Conservation (phyloP, 2,797 vertebrate species). For the Hozukius guyotensis region DNA sequence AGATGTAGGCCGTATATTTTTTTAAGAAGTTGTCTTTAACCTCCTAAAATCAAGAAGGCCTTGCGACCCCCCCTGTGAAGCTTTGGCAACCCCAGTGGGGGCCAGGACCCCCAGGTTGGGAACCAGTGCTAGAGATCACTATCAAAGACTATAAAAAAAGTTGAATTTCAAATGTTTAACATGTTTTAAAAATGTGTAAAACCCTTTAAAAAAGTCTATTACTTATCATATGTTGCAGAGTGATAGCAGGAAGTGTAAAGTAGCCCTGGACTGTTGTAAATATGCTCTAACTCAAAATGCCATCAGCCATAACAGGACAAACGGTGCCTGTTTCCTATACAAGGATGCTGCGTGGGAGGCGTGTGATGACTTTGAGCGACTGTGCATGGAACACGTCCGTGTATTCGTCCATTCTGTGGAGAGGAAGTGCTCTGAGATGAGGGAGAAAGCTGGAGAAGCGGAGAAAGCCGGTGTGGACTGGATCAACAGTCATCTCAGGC, state of each 20-base stretch:
- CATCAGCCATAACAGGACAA: neutral
- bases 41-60: no score
- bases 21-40: no score
- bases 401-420: constrained; percentile 23
- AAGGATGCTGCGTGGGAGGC: constrained; percentile 56
- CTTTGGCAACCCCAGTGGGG: neutral
- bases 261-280: neutral
- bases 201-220: neutral
- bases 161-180: neutral
- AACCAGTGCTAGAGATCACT: neutral
- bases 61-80: no score
- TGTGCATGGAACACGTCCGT: constrained; percentile 9
- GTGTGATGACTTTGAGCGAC: constrained; percentile 45
- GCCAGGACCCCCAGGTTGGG: neutral
- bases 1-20: no score
- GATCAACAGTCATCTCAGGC: neutral
- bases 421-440: constrained; percentile 55
- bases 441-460: constrained; percentile 41
- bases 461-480: constrained; percentile 59
- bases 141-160: neutral
- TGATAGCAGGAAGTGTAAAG: neutral
- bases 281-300: neutral
- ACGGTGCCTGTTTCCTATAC: neutral
- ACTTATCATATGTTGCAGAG: no score
- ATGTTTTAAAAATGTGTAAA: neutral